Evolutionary conservation across 2,797 vertebrate genomes (phyloP), one percentile per base, ranked within the genome.

Genomic region (Hirundo rustica): DNA sequence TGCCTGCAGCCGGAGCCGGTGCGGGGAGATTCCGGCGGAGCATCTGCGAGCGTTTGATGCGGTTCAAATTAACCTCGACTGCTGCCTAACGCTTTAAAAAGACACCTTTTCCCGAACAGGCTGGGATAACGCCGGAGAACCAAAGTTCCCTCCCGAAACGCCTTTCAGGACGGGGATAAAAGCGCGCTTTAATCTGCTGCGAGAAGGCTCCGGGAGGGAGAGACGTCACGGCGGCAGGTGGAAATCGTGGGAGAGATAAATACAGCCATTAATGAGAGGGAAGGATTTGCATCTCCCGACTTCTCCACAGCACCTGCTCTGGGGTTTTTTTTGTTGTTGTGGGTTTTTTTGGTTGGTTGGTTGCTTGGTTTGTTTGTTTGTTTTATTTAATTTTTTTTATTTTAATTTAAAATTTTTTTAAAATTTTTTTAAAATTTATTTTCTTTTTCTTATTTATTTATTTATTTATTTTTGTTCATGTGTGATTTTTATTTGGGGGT

Each of bases 1-100:
- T 0, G 7, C 70, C 92, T 2, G 29, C 30, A 0, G 9, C 4
- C 22, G 47, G 53, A 68, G 65, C 57, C 1, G 11, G 12, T 5
- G 72, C n/a, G 58, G 7, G 64, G 23, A 19, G 6, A 5, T 32
- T 18, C 68, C 76, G 30, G 67, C 60, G 3, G 90, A 68, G 20
- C 93, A 71, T 85, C 93, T 50, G 9, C 0, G 85, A 42, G 7
- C 60, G 83, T 68, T 87, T 87, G 83, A 94, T 81, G 95, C 34
- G 81, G 29, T 34, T 93, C 57, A 84, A 96, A 95, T 86, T 36
- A 67, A 91, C 89, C 92, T 85, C 32, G 50, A 89, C 86, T 7
- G 91, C 91, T 53, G 88, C 73, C 94, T 94, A 87, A 91, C 93
- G 62, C 84, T 93, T 93, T 91, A 68, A 94, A 91, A 92, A 96